A percentile compares a stretch with the other conserved stretches of the same genome.
phyloP scores from a whole-genome alignment of 1,140 invertebrate genomes.

The Plodia interpunctella region DNA sequence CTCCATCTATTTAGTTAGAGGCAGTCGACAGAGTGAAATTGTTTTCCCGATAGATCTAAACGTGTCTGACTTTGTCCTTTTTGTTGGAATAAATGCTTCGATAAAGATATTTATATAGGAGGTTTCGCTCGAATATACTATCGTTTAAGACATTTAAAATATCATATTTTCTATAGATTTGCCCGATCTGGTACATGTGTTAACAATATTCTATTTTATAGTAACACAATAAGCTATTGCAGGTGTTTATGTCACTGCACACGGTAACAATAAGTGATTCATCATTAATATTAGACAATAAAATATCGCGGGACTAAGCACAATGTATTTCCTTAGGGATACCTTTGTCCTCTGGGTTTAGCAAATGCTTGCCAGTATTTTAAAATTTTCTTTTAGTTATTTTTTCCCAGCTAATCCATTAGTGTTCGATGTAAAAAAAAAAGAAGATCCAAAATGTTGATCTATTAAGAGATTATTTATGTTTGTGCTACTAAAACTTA shows the following conservation, averaged over 20 bases:
- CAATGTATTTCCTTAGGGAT: slow-evolving; percentile 32
- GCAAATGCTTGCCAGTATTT: background rate
- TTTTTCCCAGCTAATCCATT: no score
- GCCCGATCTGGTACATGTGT: background rate
- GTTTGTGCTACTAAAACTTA: no score
- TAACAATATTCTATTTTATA: background rate
- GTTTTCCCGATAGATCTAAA: slow-evolving; percentile 30
- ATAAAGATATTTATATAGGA: no score
- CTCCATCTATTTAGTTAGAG: slow-evolving; percentile 17
- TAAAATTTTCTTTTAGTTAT: no score
- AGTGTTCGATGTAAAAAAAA: no score
- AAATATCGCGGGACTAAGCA: slow-evolving; percentile 4
- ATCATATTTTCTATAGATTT: background rate
- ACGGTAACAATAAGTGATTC: slow-evolving; percentile 1
- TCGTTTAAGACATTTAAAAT: no score
- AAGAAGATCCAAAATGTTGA: no score
- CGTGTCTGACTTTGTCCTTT: slow-evolving; percentile 28
- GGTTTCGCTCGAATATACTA: no score
- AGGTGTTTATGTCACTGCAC: background rate
- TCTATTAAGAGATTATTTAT: no score
- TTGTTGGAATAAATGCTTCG: no score
- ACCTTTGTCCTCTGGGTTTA: background rate
- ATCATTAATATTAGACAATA: slow-evolving; percentile 1
- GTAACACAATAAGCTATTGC: slow-evolving; percentile 9
- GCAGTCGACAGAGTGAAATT: slow-evolving; percentile 28